Evolutionary conservation across 92 coral and sea anemone species (phyloP).

Genomic region (Epizoanthus stellaris): DNA sequence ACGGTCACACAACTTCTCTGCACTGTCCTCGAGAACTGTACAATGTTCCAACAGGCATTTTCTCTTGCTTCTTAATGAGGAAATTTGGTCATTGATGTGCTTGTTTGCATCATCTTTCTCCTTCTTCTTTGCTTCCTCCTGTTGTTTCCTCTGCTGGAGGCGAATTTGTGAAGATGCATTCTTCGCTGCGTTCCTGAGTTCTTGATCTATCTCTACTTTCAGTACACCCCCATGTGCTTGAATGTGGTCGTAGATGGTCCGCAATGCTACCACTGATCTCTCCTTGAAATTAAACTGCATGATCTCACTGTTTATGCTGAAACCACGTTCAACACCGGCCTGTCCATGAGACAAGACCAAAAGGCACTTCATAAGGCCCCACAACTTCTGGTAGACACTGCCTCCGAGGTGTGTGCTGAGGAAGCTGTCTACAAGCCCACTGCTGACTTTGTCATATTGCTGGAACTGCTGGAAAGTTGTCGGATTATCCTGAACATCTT

Average conservation of each 20-base stretch:
- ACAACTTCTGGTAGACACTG: conserved; percentile 62
- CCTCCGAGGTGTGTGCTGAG: conserved; percentile 49
- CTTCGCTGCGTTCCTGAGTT: conserved; percentile 74
- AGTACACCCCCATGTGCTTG: conserved; percentile 66
- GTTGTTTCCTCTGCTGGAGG: conserved; percentile 61
- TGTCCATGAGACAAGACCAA: conserved; percentile 76
- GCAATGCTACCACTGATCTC: conserved; percentile 67
- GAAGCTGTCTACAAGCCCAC: conserved; percentile 58
- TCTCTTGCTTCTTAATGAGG: conserved; percentile 50
- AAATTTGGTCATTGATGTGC: conserved; percentile 63
- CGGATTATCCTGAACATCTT: conserved; percentile 67
- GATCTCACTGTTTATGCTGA: conserved; percentile 70
- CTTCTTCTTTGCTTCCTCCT: conserved; percentile 52
- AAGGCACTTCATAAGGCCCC: conserved; percentile 64
- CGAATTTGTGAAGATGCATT: conserved; percentile 62
- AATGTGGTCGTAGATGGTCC: conserved; percentile 72
- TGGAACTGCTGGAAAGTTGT: conserved; percentile 53
- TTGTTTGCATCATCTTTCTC: conserved; percentile 60
- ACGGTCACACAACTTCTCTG: conserved; percentile 71
- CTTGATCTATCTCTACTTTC: conserved; percentile 69
- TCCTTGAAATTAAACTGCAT: conserved; percentile 74
- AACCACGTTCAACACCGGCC: conserved; percentile 78
- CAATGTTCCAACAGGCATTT: conserved; percentile 66
- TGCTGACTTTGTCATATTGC: conserved; percentile 55
- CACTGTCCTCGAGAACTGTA: conserved; percentile 64